A percentile compares a stretch with the other conserved stretches of the same genome.
These are phyloP conservation scores for Drosophila equinoxialis DNA, from an alignment of 1,140 invertebrate species.

Conservation along the genomic window DNA sequence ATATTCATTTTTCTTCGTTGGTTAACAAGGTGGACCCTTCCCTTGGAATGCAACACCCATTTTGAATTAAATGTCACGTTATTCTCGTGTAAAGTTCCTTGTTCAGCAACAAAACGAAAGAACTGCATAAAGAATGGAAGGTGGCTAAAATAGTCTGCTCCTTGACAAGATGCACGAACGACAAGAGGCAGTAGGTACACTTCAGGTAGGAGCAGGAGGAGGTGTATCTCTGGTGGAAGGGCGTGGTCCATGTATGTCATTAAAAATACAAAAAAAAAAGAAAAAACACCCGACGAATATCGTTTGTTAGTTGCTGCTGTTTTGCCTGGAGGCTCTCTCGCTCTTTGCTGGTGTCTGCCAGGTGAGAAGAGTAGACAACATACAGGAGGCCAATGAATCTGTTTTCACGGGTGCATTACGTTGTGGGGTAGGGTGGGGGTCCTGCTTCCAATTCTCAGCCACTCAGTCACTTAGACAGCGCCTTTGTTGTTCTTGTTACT, in stretches of 20 bases:
- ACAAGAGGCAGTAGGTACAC: not conserved
- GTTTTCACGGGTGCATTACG: constrained; percentile 1
- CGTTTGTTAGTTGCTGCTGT: constrained; percentile 37
- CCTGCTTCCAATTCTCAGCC: constrained; percentile 18
- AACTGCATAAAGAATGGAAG: constrained; percentile 22
- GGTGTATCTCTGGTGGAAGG: constrained; percentile 16
- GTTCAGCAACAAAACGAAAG: constrained; percentile 56
- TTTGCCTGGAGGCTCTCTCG: constrained; percentile 16
- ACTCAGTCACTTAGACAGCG: constrained; percentile 42
- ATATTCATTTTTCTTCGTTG: not conserved
- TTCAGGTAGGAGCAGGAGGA: constrained; percentile 21
- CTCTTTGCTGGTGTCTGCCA: constrained; percentile 30
- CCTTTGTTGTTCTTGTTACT: constrained; percentile 13
- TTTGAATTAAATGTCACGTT: constrained; percentile 75
- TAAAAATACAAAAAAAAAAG: constrained; percentile 43
- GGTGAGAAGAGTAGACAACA: constrained; percentile 9
- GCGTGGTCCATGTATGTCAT: constrained; percentile 63
- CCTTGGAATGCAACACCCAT: constrained; percentile 33
- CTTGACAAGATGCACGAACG: constrained; percentile 26
- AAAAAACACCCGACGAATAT: constrained; percentile 23
- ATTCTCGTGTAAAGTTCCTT: constrained; percentile 62
- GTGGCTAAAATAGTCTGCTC: constrained; percentile 50
- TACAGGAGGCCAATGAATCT: constrained; percentile 10
- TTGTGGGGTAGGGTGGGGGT: not conserved
- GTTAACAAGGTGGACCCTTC: constrained; percentile 26